Conservation (phyloP, 1,140 invertebrate genomes). For the Megathymus violae region DNA sequence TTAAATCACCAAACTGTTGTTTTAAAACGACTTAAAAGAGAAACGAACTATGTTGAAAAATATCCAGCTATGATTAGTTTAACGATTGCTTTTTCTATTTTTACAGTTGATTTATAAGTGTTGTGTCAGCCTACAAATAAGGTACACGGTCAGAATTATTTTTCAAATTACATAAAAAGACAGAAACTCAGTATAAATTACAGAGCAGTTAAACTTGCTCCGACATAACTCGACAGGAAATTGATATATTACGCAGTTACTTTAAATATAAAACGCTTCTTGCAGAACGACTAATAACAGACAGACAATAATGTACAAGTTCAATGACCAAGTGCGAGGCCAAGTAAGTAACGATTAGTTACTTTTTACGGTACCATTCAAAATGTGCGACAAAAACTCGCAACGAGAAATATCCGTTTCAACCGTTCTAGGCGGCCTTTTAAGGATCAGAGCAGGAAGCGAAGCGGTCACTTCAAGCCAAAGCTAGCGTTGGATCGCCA, state of each 20-base stretch:
- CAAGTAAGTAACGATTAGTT: conserved; percentile 45
- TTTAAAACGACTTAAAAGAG: too few relatives aligned
- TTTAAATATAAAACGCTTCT: conserved; percentile 25
- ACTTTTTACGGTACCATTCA: conserved; percentile 48
- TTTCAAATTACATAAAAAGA: background rate
- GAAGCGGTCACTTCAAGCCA: conserved; percentile 48
- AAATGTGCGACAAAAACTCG: conserved; percentile 57
- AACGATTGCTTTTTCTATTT: background rate
- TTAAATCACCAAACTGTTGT: too few relatives aligned
- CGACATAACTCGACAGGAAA: conserved; percentile 9
- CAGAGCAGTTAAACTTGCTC: conserved; percentile 3
- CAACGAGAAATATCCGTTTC: conserved; percentile 61
- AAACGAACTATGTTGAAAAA: too few relatives aligned
- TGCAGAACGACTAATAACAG: conserved; percentile 27
- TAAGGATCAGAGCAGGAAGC: conserved; percentile 73
- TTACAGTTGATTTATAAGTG: background rate
- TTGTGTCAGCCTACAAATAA: conserved; percentile 12
- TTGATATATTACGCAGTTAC: conserved; percentile 24
- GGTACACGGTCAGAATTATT: background rate
- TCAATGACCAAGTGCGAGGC: conserved; percentile 48
- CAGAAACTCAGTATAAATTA: conserved; percentile 7
- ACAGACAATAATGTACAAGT: conserved; percentile 45
- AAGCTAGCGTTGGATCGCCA: conserved; percentile 39
- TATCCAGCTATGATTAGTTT: too few relatives aligned
- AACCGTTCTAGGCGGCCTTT: conserved; percentile 57